These are phyloP conservation scores for Sapajus apella DNA, from an alignment of 2,113 vertebrate genomes.

Conservation along the genomic window DNA sequence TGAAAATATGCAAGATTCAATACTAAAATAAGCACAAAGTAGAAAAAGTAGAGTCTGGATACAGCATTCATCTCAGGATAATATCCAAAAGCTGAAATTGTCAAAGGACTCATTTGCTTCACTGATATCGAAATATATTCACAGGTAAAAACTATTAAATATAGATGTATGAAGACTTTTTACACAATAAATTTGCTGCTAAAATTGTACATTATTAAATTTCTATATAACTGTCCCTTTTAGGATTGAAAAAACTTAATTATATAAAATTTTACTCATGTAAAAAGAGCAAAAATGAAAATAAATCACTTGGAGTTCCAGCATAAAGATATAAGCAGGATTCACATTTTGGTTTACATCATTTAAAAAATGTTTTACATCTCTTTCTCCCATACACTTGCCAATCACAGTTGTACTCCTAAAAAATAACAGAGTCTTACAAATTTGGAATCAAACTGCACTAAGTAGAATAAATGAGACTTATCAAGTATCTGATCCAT, in stretches of 20 bases:
- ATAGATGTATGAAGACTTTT: not conserved
- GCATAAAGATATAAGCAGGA: not conserved
- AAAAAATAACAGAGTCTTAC: not conserved
- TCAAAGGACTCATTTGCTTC: not conserved
- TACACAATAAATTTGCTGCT: not conserved
- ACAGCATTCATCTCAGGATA: not conserved
- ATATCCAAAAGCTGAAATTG: not conserved
- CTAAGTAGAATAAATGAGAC: not conserved
- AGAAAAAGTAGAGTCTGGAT: not conserved
- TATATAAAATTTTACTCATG: not conserved
- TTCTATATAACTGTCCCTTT: not conserved
- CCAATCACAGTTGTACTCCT: not conserved
- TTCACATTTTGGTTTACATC: not conserved
- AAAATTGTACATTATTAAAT: not conserved
- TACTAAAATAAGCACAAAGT: not conserved
- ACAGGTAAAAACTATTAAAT: constrained; percentile 12
- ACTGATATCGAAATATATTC: not conserved
- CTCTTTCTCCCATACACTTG: not conserved
- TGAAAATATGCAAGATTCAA: not conserved
- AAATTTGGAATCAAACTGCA: not conserved
- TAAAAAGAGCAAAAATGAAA: not conserved
- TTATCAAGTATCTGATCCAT: not conserved
- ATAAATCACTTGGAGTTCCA: not conserved
- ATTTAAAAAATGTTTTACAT: not conserved
- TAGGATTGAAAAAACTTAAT: not conserved